These are phyloP conservation scores for Hippocampus barbouri DNA, from an alignment of 2,113 vertebrate genomes.

Conservation along the genomic window DNA sequence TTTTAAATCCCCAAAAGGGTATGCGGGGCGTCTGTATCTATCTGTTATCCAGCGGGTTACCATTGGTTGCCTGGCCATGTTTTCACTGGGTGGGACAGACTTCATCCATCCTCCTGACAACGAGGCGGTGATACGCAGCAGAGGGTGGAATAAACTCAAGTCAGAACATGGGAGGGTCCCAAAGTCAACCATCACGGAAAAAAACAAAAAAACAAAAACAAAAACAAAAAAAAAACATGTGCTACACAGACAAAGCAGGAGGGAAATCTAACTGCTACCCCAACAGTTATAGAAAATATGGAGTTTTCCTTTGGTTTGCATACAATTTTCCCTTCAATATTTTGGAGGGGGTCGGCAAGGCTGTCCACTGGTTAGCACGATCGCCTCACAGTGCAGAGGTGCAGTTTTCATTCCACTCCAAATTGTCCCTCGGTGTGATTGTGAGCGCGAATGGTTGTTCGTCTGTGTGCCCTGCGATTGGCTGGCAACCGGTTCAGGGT, in stretches of 20 bases:
- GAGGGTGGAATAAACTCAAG: conserved; percentile 38
- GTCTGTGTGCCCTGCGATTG: no score
- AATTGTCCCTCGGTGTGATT: no score
- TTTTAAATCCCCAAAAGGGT: conserved; percentile 91
- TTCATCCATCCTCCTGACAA: conserved; percentile 95
- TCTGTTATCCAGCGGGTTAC: conserved; percentile 94
- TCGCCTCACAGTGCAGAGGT: no score
- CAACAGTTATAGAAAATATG: background rate
- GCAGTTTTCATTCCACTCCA: no score
- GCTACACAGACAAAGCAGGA: background rate
- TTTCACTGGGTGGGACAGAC: conserved; percentile 83
- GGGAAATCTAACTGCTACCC: background rate
- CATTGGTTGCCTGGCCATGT: conserved; percentile 83
- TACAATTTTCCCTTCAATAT: background rate
- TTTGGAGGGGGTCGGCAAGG: background rate
- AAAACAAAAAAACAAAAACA: background rate
- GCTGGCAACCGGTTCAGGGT: no score
- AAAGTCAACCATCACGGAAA: conserved; percentile 28
- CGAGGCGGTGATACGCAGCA: conserved; percentile 74
- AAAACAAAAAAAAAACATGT: background rate
- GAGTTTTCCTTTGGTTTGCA: background rate
- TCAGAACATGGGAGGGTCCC: conserved; percentile 73
- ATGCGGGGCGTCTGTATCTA: conserved; percentile 79
- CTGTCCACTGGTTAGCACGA: no score
- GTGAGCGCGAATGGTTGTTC: no score